A percentile compares a stretch with the other conserved stretches of the same genome.
These are phyloP conservation scores for Sebastes trivittatus DNA, from an alignment of 2,797 vertebrate species.

Conservation along the genomic window DNA sequence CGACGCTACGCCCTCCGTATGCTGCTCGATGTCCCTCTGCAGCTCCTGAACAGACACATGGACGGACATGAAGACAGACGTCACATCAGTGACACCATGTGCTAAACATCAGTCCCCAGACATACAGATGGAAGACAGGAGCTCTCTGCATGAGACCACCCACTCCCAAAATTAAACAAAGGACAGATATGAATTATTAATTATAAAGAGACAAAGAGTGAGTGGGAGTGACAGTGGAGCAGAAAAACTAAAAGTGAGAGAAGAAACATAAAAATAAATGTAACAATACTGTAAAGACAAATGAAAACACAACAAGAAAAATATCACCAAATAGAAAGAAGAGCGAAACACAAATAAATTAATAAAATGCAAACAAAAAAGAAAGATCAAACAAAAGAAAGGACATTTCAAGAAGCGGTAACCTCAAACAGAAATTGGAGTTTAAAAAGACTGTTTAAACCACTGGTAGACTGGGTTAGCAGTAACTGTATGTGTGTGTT, in stretches of 20 bases:
- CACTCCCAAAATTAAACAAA: conserved; percentile 63
- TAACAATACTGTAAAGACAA: not conserved
- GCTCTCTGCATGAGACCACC: conserved; percentile 9
- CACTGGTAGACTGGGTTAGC: not conserved
- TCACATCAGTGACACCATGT: not conserved
- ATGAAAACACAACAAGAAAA: not conserved
- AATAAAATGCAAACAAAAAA: not conserved
- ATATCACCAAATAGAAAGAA: not conserved
- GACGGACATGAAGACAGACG: conserved; percentile 16
- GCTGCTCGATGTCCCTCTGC: conserved; percentile 94
- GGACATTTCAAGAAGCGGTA: not conserved
- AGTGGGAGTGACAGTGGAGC: not conserved
- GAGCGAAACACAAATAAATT: not conserved
- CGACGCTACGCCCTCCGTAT: conserved; percentile 88
- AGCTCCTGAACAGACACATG: conserved; percentile 84
- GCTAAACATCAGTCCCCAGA: conserved; percentile 12
- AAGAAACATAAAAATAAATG: not conserved
- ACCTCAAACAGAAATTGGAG: not conserved
- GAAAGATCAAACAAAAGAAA: not conserved
- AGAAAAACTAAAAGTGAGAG: not conserved
- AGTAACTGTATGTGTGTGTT: not conserved
- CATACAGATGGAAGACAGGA: not conserved
- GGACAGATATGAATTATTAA: conserved; percentile 60
- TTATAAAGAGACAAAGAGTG: conserved; percentile 25
- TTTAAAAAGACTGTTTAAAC: not conserved